Percentiles rank a stretch among this genome's conserved stretches.
phyloP scores from a whole-genome alignment of 2,113 vertebrate genomes.

The Lophotis ruficrista region DNA sequence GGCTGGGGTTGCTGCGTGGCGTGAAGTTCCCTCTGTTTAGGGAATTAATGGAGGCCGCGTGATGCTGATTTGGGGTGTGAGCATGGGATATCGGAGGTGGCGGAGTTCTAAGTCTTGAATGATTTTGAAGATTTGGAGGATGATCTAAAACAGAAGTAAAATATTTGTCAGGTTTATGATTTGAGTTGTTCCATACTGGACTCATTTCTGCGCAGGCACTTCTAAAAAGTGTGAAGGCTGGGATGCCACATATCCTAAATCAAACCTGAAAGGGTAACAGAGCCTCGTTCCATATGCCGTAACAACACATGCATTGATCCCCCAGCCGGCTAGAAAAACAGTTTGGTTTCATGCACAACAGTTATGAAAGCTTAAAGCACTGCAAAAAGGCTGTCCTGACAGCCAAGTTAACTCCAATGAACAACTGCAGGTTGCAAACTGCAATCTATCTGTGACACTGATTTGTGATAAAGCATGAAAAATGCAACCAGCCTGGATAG shows the following conservation, averaged over 20 bases:
- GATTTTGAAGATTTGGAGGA: slow-evolving; percentile 88
- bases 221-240: neutral
- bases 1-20: slow-evolving; percentile 93
- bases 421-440: neutral
- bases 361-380: slow-evolving; percentile 5
- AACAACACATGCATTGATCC: neutral
- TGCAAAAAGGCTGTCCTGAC: neutral
- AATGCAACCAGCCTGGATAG: neutral
- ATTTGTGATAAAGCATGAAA: slow-evolving; percentile 39
- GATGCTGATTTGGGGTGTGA: slow-evolving; percentile 92
- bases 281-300: neutral
- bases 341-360: neutral
- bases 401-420: neutral
- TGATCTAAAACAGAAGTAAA: slow-evolving; percentile 74
- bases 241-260: neutral
- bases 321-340: neutral
- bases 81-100: slow-evolving; percentile 90
- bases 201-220: neutral
- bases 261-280: neutral
- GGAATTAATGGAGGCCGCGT: slow-evolving; percentile 91
- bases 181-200: neutral
- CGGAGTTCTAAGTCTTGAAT: slow-evolving; percentile 90
- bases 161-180: neutral
- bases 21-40: slow-evolving; percentile 94
- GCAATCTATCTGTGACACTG: neutral